A percentile compares a stretch with the other conserved stretches of the same genome.
Conservation (phyloP, 2,888 invertebrate genomes). For the Erpobdella octoculata region DNA sequence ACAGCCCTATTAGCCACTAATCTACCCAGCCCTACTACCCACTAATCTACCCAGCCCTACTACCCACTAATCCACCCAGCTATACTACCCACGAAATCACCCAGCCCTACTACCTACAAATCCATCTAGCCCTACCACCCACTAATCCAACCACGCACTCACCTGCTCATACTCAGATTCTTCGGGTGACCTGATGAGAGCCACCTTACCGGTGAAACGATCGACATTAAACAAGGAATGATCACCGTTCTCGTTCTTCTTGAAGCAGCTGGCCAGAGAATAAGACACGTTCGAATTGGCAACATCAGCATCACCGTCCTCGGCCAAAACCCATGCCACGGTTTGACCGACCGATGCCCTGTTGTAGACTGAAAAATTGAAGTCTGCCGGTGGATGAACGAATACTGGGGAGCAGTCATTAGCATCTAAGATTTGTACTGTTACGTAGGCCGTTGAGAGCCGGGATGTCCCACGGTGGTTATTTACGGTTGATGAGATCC, state of each 20-base stretch:
- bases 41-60: too few species aligned
- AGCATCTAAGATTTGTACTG: slow-evolving; percentile 76
- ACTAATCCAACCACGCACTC: too few species aligned
- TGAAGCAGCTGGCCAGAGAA: background rate
- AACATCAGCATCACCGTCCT: slow-evolving; percentile 10
- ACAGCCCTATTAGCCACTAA: too few species aligned
- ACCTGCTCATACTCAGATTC: background rate
- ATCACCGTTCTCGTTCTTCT: background rate
- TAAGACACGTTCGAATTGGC: slow-evolving; percentile 12
- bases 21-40: too few species aligned
- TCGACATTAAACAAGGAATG: background rate
- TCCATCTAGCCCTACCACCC: too few species aligned
- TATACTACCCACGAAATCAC: too few species aligned
- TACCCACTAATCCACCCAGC: too few species aligned
- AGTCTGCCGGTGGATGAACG: slow-evolving; percentile 23
- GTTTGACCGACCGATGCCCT: background rate
- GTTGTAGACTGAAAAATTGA: slow-evolving; percentile 6
- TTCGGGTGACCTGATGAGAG: background rate
- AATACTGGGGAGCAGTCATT: slow-evolving; percentile 36
- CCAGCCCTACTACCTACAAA: too few species aligned
- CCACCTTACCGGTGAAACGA: background rate
- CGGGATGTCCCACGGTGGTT: slow-evolving; percentile 18
- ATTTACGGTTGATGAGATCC: background rate
- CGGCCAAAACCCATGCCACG: slow-evolving; percentile 16
- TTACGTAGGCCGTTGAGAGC: slow-evolving; percentile 58